Conservation (phyloP, 2,797 vertebrate genomes). For the Sorex maritimensis region DNA sequence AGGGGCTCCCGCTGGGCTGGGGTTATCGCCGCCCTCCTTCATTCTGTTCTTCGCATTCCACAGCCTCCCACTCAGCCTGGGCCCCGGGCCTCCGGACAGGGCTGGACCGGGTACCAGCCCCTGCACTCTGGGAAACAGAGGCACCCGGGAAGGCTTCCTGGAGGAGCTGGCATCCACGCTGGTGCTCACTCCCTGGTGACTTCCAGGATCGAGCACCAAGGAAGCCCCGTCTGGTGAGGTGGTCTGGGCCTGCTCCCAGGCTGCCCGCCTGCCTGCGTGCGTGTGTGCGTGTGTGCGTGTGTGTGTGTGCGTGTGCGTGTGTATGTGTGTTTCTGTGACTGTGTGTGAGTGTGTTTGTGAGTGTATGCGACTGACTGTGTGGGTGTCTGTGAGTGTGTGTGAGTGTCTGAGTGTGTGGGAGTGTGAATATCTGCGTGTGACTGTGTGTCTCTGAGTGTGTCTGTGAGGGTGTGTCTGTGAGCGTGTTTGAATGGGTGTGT, state of each 20-base stretch:
- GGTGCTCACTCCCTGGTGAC: neutral
- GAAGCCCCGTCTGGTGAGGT: neutral
- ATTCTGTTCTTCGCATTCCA: constrained; percentile 50
- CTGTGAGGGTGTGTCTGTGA: too few relatives aligned
- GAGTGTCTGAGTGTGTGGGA: too few relatives aligned
- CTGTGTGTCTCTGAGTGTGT: too few relatives aligned
- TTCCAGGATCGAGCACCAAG: neutral
- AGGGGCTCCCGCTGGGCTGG: constrained; percentile 48
- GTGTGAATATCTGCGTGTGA: too few relatives aligned
- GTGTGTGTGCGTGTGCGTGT: too few relatives aligned
- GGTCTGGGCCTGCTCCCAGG: constrained; percentile 11
- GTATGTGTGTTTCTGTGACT: too few relatives aligned
- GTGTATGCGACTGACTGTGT: too few relatives aligned
- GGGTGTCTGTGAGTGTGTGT: too few relatives aligned
- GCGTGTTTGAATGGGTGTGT: too few relatives aligned
- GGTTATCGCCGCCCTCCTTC: constrained; percentile 1
- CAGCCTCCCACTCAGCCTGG: neutral
- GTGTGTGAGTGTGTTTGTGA: too few relatives aligned
- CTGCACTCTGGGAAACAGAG: neutral
- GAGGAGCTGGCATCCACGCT: neutral
- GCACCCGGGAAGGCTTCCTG: constrained; percentile 63
- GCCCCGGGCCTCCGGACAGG: neutral
- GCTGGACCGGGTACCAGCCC: neutral
- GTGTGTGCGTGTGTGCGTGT: too few relatives aligned
- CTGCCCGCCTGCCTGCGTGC: neutral